A percentile compares a stretch with the other conserved stretches of the same genome.
phyloP scores from a whole-genome alignment of 2,888 invertebrate genomes.

The Cheilosia soror region DNA sequence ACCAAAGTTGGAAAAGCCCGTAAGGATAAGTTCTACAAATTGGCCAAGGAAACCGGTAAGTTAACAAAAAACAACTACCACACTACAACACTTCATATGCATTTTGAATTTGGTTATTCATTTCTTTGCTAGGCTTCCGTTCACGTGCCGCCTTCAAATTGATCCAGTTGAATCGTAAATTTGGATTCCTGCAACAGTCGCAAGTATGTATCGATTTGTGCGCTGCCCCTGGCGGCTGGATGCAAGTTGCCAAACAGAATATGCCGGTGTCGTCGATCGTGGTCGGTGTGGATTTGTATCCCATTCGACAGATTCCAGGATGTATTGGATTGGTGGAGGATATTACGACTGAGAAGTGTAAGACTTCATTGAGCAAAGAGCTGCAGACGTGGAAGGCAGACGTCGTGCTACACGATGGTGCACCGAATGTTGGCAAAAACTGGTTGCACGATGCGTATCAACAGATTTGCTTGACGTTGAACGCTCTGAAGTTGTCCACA shows the following conservation, averaged over 20 bases:
- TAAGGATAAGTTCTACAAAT: constrained; percentile 98
- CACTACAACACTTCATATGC: neutral
- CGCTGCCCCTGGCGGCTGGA: constrained; percentile 99
- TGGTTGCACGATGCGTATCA: constrained; percentile 99
- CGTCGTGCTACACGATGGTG: constrained; percentile 98
- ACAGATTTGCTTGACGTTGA: constrained; percentile 95
- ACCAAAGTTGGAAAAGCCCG: constrained; percentile 98
- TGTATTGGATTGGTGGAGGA: constrained; percentile 96
- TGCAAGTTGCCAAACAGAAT: constrained; percentile 98
- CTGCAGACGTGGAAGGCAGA: constrained; percentile 98
- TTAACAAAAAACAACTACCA: constrained; percentile 42
- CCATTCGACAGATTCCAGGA: constrained; percentile 95
- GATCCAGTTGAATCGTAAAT: constrained; percentile 98
- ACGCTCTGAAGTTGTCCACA: constrained; percentile 95
- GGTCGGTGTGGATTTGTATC: constrained; percentile 97
- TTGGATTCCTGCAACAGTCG: constrained; percentile 97
- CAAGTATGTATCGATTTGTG: constrained; percentile 98
- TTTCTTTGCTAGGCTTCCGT: constrained; percentile 89
- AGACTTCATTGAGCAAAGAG: constrained; percentile 91
- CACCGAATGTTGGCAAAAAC: constrained; percentile 98
- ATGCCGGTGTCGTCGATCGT: constrained; percentile 98
- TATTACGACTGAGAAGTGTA: constrained; percentile 98
- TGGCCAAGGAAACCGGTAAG: constrained; percentile 98
- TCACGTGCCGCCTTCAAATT: constrained; percentile 99
- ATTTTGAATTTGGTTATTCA: neutral